phyloP scores from a whole-genome alignment of 2,888 invertebrate genomes.

The Coelogynopora nodosa region DNA sequence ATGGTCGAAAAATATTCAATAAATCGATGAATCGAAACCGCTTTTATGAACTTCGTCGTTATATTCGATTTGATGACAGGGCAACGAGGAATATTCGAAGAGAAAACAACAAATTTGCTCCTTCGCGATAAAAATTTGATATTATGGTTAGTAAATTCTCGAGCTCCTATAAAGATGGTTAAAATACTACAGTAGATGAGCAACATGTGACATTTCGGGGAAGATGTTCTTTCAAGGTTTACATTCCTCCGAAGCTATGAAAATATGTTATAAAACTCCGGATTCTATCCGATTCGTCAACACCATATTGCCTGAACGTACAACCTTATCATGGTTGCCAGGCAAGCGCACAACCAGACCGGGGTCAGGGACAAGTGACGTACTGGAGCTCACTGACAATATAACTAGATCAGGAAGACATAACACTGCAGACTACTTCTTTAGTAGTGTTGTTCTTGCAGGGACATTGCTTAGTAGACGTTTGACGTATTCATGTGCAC shows the following conservation, averaged over 20 bases:
- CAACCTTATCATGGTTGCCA: constrained; percentile 33
- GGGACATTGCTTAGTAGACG: background rate
- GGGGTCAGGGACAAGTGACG: background rate
- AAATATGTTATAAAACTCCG: constrained; percentile 28
- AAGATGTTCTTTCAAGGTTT: constrained; percentile 27
- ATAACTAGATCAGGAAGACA: constrained; percentile 18
- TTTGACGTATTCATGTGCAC: background rate
- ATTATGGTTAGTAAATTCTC: background rate
- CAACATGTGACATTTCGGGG: background rate
- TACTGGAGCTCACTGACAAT: constrained; percentile 30
- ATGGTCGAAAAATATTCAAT: background rate
- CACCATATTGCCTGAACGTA: constrained; percentile 29
- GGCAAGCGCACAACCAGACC: constrained; percentile 8
- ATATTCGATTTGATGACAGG: constrained; percentile 14
- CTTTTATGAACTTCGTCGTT: constrained; percentile 3
- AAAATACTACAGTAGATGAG: background rate
- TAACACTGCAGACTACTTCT: too few species aligned
- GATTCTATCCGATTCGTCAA: constrained; percentile 2
- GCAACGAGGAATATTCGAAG: constrained; percentile 23
- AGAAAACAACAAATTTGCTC: constrained; percentile 28
- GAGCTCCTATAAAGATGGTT: constrained; percentile 23
- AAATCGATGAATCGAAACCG: background rate
- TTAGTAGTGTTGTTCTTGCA: background rate
- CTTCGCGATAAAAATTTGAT: background rate
- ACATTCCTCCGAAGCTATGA: background rate